Evolutionary conservation across 2,888 invertebrate species (phyloP).

Genomic region (Andrena bicolor): DNA sequence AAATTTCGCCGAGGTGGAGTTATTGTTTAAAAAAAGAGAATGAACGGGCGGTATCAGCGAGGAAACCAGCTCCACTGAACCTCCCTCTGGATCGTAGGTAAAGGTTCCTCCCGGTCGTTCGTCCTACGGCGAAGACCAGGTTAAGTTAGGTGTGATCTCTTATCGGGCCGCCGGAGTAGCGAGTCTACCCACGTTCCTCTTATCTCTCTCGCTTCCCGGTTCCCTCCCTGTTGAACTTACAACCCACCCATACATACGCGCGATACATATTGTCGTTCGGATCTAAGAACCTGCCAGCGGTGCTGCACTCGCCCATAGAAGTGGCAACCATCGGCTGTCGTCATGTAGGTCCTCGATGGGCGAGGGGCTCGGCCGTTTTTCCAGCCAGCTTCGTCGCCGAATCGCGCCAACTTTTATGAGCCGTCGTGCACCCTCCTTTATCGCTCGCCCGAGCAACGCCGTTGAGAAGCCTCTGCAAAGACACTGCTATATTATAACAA

Average conservation of each 20-base stretch:
- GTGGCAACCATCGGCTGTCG: conserved; percentile 52
- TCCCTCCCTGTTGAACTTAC: conserved; percentile 60
- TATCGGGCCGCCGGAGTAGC: conserved; percentile 77
- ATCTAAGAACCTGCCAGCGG: conserved; percentile 51
- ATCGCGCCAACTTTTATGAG: conserved; percentile 43
- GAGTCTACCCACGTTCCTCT: conserved; percentile 82
- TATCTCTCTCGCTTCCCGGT: conserved; percentile 75
- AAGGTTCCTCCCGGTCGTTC: conserved; percentile 65
- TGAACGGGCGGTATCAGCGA: conserved; percentile 21
- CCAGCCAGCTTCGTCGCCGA: conserved; percentile 23
- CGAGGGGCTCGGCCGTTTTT: conserved; percentile 29
- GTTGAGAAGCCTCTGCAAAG: conserved; percentile 22
- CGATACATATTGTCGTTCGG: conserved; percentile 68
- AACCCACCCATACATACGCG: conserved; percentile 58
- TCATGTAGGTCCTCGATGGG: conserved; percentile 42
- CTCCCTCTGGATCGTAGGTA: conserved; percentile 33
- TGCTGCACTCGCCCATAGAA: conserved; percentile 45
- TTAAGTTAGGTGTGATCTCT: conserved; percentile 81
- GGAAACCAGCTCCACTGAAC: conserved; percentile 2
- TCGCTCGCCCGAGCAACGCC: conserved; percentile 11
- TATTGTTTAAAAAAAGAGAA: conserved; percentile 12
- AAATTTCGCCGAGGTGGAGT: not conserved
- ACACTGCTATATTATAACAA: conserved; percentile 40
- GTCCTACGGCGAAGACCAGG: conserved; percentile 70
- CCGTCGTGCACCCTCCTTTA: not conserved